A percentile compares a stretch with the other conserved stretches of the same genome.
Conservation (phyloP, 2,888 invertebrate genomes). For the Euclidia mi region DNA sequence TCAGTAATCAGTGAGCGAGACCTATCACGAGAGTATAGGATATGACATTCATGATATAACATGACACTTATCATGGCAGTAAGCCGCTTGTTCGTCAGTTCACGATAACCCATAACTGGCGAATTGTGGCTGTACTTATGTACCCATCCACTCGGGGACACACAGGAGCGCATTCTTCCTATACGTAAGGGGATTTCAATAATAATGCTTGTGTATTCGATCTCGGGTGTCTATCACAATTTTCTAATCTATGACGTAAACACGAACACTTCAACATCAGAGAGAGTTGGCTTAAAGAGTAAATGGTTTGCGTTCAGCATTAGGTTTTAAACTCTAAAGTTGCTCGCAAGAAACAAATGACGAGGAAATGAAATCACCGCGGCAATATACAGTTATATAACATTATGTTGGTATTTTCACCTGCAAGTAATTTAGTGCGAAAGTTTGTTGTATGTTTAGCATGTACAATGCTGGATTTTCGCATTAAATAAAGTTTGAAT, state of each 20-base stretch:
- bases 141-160: too few species aligned
- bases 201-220: too few species aligned
- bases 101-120: too few species aligned
- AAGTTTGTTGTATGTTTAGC: not conserved
- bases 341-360: conserved; percentile 83
- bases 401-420: conserved; percentile 36
- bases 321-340: conserved; percentile 82
- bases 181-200: too few species aligned
- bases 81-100: too few species aligned
- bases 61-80: too few species aligned
- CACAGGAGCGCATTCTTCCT: too few species aligned
- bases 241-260: conserved; percentile 70
- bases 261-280: conserved; percentile 70
- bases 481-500: too few species aligned
- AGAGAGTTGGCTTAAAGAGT: conserved; percentile 79
- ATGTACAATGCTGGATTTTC: not conserved
- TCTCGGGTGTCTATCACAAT: conserved; percentile 26
- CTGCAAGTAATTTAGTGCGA: conserved; percentile 23
- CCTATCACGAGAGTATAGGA: too few species aligned
- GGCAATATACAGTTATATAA: conserved; percentile 51
- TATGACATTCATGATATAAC: too few species aligned
- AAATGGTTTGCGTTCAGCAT: conserved; percentile 78
- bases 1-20: too few species aligned
- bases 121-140: too few species aligned
- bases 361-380: conserved; percentile 77